These are phyloP conservation scores for Branchipolynoe longqiensis DNA, from an alignment of 2,888 invertebrate species.

Conservation along the genomic window DNA sequence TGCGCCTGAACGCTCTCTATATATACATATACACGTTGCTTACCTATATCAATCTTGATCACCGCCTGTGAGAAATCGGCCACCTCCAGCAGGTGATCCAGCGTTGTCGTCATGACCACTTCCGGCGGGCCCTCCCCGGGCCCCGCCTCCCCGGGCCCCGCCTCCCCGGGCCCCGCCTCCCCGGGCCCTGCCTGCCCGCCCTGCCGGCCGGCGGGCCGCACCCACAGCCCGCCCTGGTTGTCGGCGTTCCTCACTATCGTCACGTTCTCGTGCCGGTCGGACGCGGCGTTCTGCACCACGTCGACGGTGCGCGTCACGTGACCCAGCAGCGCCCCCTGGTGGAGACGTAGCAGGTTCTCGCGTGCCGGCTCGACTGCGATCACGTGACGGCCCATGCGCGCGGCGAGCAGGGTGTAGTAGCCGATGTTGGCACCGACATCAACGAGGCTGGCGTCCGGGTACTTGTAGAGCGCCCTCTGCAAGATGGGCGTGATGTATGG, in stretches of 20 bases:
- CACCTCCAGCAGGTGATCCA: conserved; percentile 71
- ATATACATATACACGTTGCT: conserved; percentile 5
- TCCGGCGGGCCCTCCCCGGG: background rate
- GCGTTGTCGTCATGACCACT: conserved; percentile 64
- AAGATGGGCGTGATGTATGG: conserved; percentile 73
- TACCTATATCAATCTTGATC: conserved; percentile 76
- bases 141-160: too few relatives aligned
- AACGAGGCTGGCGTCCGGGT: conserved; percentile 71
- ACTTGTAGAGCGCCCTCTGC: conserved; percentile 69
- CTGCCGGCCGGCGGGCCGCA: conserved; percentile 55
- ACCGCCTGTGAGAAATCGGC: conserved; percentile 68
- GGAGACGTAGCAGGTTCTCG: conserved; percentile 69
- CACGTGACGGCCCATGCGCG: conserved; percentile 73
- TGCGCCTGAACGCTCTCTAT: too few relatives aligned
- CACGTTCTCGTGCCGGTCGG: conserved; percentile 69
- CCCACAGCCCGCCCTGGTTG: conserved; percentile 75
- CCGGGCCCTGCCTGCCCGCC: too few relatives aligned
- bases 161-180: too few relatives aligned
- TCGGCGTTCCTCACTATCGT: conserved; percentile 68
- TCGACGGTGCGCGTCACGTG: conserved; percentile 68
- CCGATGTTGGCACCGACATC: conserved; percentile 80
- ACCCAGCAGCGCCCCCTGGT: conserved; percentile 67
- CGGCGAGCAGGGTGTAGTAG: conserved; percentile 76
- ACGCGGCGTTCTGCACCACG: conserved; percentile 72
- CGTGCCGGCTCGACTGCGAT: conserved; percentile 78